Conservation (phyloP, 2,888 invertebrate species). For the Acanthoscelides obtectus region DNA sequence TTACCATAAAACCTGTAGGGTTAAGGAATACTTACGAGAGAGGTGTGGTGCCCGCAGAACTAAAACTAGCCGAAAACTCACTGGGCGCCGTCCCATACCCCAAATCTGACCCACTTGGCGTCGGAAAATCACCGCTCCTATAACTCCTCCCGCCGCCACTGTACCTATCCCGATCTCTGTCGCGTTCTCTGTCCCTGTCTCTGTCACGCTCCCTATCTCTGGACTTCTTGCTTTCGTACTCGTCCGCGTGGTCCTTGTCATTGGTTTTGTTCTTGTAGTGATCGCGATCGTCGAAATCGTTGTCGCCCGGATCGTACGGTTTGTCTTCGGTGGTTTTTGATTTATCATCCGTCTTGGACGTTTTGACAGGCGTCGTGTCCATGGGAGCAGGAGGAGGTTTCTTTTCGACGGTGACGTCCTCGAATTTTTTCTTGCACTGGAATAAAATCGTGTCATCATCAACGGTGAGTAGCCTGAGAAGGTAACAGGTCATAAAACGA, state of each 20-base stretch:
- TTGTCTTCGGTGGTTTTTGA: constrained; percentile 31
- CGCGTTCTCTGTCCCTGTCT: constrained; percentile 20
- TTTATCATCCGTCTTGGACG: constrained; percentile 34
- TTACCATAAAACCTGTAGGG: not conserved
- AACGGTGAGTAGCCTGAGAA: too few species aligned
- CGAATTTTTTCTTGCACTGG: constrained; percentile 69
- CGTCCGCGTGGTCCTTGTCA: constrained; percentile 17
- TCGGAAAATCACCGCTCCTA: constrained; percentile 36
- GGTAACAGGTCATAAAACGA: too few species aligned
- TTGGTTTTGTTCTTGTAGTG: constrained; percentile 11
- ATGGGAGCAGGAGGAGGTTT: constrained; percentile 43
- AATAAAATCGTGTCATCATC: too few species aligned
- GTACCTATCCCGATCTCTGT: constrained; percentile 38
- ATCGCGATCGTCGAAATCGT: constrained; percentile 27
- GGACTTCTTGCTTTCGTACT: constrained; percentile 20
- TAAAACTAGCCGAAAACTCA: constrained; percentile 50
- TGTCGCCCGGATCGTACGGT: constrained; percentile 28
- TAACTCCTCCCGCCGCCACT: constrained; percentile 23
- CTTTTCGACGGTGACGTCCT: constrained; percentile 67
- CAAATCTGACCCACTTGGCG: constrained; percentile 46
- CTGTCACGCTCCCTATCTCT: constrained; percentile 13
- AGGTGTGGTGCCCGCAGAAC: constrained; percentile 51
- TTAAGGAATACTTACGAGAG: constrained; percentile 31
- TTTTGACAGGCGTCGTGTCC: constrained; percentile 20
- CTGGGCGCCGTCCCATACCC: constrained; percentile 52